Percentiles rank a stretch among this genome's conserved stretches.
Conservation (phyloP, 1,140 invertebrate species). For the Mizuhopecten yessoensis region DNA sequence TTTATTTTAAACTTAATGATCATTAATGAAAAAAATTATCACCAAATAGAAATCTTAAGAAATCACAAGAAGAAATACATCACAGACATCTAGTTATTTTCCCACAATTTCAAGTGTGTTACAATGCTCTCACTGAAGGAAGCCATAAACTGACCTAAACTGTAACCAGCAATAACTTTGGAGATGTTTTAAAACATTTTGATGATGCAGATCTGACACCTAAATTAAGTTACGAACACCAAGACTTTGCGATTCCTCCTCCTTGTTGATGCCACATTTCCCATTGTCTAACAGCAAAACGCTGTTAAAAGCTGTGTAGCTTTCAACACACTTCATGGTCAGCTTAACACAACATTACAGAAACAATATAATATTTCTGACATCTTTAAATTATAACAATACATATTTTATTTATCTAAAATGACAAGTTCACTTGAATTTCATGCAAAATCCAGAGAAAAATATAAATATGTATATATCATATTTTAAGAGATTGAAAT, state of each 20-base stretch:
- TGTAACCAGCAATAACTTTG: not conserved
- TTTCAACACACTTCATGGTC: not conserved
- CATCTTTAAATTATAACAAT: not conserved
- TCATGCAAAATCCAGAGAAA: not conserved
- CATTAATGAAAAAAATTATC: too few species aligned
- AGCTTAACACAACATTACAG: not conserved
- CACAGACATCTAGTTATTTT: not conserved
- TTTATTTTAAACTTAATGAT: too few species aligned
- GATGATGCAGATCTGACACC: not conserved
- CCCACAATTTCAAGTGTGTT: not conserved
- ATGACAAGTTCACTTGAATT: not conserved
- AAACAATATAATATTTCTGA: not conserved
- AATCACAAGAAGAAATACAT: not conserved
- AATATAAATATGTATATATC: not conserved
- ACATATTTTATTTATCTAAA: not conserved
- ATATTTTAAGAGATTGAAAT: not conserved
- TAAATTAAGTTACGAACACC: not conserved
- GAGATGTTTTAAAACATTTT: not conserved
- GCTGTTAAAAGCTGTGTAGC: not conserved
- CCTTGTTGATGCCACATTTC: not conserved
- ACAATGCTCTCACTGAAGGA: not conserved
- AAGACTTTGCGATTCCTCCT: not conserved
- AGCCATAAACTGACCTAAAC: not conserved
- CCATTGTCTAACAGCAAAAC: not conserved
- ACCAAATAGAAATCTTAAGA: too few species aligned